These are phyloP conservation scores for Campaea margaritaria DNA, from an alignment of 2,888 invertebrate genomes.

Conservation along the genomic window DNA sequence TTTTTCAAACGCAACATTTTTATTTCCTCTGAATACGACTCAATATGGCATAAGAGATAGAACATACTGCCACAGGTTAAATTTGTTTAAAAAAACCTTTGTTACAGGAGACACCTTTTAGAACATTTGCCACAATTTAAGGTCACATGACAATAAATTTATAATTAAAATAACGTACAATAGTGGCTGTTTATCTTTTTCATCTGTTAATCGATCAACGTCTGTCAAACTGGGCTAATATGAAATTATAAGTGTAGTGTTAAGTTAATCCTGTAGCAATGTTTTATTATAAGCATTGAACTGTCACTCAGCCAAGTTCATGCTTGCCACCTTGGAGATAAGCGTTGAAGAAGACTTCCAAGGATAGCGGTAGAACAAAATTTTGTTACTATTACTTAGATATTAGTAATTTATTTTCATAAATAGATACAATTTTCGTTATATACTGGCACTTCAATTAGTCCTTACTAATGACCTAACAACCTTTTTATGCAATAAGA, in stretches of 20 bases:
- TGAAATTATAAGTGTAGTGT: constrained; percentile 38
- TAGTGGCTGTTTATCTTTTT: constrained; percentile 31
- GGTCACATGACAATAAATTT: constrained; percentile 54
- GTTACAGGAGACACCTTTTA: constrained; percentile 43
- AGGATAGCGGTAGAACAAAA: no score
- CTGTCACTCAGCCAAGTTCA: constrained; percentile 22
- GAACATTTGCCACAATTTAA: constrained; percentile 45
- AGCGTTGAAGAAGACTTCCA: no score
- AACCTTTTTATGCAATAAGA: no score
- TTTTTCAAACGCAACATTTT: constrained; percentile 23
- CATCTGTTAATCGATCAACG: constrained; percentile 35
- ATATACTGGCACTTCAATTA: no score
- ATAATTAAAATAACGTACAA: constrained; percentile 57
- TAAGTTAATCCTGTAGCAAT: constrained; percentile 32
- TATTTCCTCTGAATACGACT: constrained; percentile 27
- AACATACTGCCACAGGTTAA: constrained; percentile 18
- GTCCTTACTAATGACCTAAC: no score
- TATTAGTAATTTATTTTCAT: no score
- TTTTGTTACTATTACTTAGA: no score
- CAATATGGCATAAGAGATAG: constrained; percentile 19
- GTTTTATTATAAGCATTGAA: constrained; percentile 31
- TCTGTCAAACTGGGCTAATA: constrained; percentile 34
- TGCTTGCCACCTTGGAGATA: constrained; percentile 4
- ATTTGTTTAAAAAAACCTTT: constrained; percentile 39
- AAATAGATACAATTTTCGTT: no score